phyloP scores from a whole-genome alignment of 2,113 vertebrate species.

The Neolamprologus variostigma region DNA sequence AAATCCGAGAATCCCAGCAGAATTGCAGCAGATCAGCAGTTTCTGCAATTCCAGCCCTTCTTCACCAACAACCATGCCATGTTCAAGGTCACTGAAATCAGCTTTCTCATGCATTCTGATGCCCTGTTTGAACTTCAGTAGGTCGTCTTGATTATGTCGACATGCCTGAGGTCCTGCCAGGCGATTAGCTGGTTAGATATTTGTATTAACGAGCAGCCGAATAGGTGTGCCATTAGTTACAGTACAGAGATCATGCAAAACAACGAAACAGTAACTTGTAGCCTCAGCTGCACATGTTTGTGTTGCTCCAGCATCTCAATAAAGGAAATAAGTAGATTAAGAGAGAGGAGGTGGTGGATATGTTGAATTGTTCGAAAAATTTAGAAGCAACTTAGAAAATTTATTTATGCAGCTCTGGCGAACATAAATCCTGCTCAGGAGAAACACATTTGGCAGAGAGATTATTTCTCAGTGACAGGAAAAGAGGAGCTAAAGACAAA shows the following conservation, averaged over 20 bases:
- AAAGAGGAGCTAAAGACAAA: constrained; percentile 9
- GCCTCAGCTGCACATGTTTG: neutral
- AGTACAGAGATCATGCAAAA: neutral
- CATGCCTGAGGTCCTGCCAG: neutral
- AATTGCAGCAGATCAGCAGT: neutral
- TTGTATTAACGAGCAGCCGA: neutral
- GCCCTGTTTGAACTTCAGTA: neutral
- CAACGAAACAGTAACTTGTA: neutral
- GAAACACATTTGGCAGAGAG: neutral
- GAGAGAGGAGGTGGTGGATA: neutral
- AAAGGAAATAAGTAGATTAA: neutral
- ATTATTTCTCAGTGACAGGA: neutral
- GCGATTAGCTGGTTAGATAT: neutral
- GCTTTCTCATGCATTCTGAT: neutral
- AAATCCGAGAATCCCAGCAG: neutral
- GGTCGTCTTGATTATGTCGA: neutral
- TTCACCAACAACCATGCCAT: neutral
- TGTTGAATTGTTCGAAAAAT: neutral
- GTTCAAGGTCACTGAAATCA: neutral
- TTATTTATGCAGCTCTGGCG: constrained; percentile 66
- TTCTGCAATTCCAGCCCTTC: neutral
- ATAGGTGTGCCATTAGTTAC: neutral
- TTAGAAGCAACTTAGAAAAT: constrained; percentile 53
- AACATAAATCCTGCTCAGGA: constrained; percentile 60
- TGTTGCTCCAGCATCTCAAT: neutral